Conservation (phyloP, 2,113 vertebrate species). For the Tamias sibiricus region DNA sequence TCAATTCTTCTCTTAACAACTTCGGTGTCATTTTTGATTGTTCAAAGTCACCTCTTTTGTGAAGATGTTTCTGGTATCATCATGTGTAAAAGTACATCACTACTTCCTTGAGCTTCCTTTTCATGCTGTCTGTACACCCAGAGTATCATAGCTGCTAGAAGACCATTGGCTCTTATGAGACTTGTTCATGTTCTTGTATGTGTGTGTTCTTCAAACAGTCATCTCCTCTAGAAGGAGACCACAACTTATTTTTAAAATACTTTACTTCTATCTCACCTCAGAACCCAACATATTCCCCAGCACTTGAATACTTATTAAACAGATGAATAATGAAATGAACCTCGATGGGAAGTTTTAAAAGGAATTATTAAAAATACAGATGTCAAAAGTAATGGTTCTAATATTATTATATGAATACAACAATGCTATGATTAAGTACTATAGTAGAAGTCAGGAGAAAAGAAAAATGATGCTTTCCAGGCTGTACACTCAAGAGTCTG, state of each 20-base stretch:
- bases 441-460: not conserved
- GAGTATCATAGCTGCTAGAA: not conserved
- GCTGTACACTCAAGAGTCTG: not conserved
- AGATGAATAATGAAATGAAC: not conserved
- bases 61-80: not conserved
- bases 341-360: not conserved
- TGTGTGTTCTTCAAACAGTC: not conserved
- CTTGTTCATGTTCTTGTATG: not conserved
- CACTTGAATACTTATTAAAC: not conserved
- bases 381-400: not conserved
- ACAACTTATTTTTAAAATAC: not conserved
- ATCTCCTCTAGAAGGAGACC: not conserved
- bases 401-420: not conserved
- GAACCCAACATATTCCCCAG: not conserved
- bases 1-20: too few relatives aligned
- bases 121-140: not conserved
- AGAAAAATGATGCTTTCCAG: not conserved
- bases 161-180: not conserved
- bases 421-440: not conserved
- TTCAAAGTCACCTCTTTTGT: not conserved
- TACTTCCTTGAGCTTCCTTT: not conserved
- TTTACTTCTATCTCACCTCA: not conserved
- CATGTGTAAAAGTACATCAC: not conserved
- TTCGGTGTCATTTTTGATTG: too few relatives aligned
- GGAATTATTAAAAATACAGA: not conserved